These are phyloP conservation scores for Peucedramus taeniatus DNA, from an alignment of 2,113 vertebrate species.

Conservation along the genomic window DNA sequence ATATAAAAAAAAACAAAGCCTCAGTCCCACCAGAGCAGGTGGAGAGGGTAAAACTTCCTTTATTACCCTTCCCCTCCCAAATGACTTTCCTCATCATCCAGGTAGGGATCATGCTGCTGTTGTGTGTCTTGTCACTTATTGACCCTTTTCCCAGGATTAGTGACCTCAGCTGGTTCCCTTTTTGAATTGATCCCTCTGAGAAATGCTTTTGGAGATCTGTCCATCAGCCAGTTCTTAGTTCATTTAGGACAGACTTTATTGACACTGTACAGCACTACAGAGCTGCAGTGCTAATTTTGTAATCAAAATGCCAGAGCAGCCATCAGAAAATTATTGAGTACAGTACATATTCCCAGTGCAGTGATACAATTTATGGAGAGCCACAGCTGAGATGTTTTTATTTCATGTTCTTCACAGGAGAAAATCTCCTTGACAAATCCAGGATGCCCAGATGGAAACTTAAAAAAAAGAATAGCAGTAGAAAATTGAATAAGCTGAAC, in stretches of 20 bases:
- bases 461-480: neutral
- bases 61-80: neutral
- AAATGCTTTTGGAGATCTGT: neutral
- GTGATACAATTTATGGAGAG: slow-evolving; percentile 10
- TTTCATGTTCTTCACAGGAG: slow-evolving; percentile 45
- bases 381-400: slow-evolving; percentile 40
- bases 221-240: neutral
- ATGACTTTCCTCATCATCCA: neutral
- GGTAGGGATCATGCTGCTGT: neutral
- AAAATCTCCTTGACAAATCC: slow-evolving; percentile 55
- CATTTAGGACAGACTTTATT: neutral
- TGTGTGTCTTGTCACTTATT: neutral
- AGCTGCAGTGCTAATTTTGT: slow-evolving; percentile 31
- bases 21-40: neutral
- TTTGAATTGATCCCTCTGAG: neutral
- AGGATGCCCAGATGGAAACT: slow-evolving; percentile 12
- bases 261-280: neutral
- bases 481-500: neutral
- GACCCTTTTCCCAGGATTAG: neutral
- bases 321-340: slow-evolving; percentile 15
- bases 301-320: slow-evolving; percentile 34
- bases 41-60: neutral
- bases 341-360: neutral
- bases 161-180: neutral
- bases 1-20: neutral